These are phyloP conservation scores for Picus viridis DNA, from an alignment of 2,797 vertebrate genomes.

Conservation along the genomic window DNA sequence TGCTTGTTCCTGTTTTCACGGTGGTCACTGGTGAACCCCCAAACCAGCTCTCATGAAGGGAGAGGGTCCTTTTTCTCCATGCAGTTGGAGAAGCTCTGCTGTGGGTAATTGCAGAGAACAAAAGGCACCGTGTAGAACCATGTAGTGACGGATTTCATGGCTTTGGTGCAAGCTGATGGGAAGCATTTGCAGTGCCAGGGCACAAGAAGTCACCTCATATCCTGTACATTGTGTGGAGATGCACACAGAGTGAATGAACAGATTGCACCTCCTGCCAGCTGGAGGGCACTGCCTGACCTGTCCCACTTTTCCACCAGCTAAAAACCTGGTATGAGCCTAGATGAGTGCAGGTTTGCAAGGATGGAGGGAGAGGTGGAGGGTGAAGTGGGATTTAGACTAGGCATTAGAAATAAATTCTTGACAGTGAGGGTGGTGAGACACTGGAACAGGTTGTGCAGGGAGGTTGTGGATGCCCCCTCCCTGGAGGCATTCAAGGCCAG, in stretches of 20 bases:
- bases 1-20: neutral
- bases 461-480: too few relatives aligned
- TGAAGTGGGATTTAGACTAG: neutral
- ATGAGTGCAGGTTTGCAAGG: neutral
- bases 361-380: neutral
- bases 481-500: too few relatives aligned
- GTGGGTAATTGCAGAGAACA: neutral
- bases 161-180: neutral
- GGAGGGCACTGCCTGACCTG: neutral
- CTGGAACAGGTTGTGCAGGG: too few relatives aligned
- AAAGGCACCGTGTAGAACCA: neutral
- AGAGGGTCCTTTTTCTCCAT: neutral
- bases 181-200: neutral
- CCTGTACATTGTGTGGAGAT: neutral
- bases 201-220: neutral
- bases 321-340: neutral
- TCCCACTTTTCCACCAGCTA: neutral
- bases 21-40: neutral
- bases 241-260: neutral
- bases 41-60: neutral
- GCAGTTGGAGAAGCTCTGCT: neutral
- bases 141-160: neutral
- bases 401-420: too few relatives aligned
- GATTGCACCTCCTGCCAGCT: neutral
- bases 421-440: too few relatives aligned